These are phyloP conservation scores for Lycaena phlaeas DNA, from an alignment of 2,888 invertebrate genomes.

Conservation along the genomic window DNA sequence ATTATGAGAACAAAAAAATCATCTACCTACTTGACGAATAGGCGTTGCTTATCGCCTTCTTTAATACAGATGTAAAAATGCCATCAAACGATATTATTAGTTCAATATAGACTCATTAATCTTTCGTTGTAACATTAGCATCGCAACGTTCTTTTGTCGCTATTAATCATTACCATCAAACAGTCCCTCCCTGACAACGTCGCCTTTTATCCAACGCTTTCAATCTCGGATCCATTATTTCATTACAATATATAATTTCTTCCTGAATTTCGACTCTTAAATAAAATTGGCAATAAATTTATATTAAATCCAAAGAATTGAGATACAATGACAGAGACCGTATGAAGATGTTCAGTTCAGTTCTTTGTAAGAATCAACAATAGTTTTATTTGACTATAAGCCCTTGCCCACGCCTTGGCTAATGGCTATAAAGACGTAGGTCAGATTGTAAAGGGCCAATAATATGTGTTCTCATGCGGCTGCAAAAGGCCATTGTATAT, in stretches of 20 bases:
- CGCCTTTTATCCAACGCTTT: constrained; percentile 65
- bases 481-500: constrained; percentile 62
- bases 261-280: constrained; percentile 65
- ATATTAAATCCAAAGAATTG: constrained; percentile 33
- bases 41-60: too few relatives aligned
- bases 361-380: constrained; percentile 64
- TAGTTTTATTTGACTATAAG: constrained; percentile 68
- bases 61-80: too few relatives aligned
- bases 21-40: too few relatives aligned
- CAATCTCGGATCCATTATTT: constrained; percentile 68
- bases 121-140: constrained; percentile 59
- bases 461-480: constrained; percentile 68
- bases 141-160: constrained; percentile 56
- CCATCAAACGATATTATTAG: too few relatives aligned
- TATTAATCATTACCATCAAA: constrained; percentile 70
- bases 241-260: constrained; percentile 69
- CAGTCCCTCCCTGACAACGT: constrained; percentile 41
- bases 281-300: constrained; percentile 70
- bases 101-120: constrained; percentile 36
- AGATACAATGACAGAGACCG: constrained; percentile 38
- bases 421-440: constrained; percentile 69
- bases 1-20: too few relatives aligned
- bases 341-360: constrained; percentile 70
- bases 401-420: constrained; percentile 70
- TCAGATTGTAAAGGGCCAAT: constrained; percentile 61